Evolutionary conservation across 2,888 invertebrate genomes (phyloP).

Genomic region (Fragum fragum): DNA sequence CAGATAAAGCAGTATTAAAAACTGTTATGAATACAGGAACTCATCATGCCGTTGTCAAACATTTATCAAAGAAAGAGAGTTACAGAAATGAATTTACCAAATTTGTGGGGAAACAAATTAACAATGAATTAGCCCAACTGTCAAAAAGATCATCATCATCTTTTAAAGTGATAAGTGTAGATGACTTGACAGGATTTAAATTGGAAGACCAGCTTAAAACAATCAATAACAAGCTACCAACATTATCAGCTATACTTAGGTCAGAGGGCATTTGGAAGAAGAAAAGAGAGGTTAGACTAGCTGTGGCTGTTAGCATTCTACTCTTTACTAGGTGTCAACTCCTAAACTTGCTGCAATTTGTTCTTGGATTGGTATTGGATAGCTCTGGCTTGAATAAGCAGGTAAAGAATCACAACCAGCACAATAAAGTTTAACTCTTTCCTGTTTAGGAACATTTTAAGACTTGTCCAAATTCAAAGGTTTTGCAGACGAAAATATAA

Average conservation of each 20-base stretch:
- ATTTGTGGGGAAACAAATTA: too few species aligned
- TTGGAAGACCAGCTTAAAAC: conserved; percentile 25
- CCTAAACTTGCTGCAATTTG: conserved; percentile 25
- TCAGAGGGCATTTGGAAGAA: conserved; percentile 13
- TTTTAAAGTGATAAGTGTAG: conserved; percentile 33
- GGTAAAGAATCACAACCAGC: conserved; percentile 36
- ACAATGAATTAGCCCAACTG: too few species aligned
- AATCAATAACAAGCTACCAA: conserved; percentile 26
- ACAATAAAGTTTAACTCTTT: too few species aligned
- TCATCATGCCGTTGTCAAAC: not conserved
- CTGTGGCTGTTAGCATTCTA: conserved; percentile 34
- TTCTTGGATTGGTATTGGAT: conserved; percentile 38
- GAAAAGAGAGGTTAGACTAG: conserved; percentile 24
- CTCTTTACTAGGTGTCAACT: too few species aligned
- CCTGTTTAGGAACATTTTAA: too few species aligned
- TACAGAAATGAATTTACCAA: conserved; percentile 24
- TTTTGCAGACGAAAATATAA: too few species aligned
- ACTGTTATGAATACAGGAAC: conserved; percentile 4
- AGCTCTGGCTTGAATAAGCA: conserved; percentile 37
- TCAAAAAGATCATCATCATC: too few species aligned
- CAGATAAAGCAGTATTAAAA: conserved; percentile 10
- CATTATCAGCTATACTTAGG: conserved; percentile 22
- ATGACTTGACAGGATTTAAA: conserved; percentile 32
- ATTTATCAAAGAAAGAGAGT: conserved; percentile 21
- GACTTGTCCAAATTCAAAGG: too few species aligned